Conservation (phyloP, 23 tunicate species). For the Styela clava region DNA sequence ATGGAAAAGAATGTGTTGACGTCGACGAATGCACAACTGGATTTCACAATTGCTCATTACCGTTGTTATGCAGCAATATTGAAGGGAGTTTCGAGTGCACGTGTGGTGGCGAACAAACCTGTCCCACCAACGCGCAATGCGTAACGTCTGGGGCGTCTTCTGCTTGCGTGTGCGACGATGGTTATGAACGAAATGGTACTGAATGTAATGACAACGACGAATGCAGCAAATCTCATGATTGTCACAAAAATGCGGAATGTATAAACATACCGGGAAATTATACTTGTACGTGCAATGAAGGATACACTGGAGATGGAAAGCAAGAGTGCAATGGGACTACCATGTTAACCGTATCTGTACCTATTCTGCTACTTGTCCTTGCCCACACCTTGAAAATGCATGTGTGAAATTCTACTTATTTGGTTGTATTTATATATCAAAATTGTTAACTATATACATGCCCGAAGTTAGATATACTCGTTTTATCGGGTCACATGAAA, state of each 20-base stretch:
- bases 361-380: background rate
- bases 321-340: background rate
- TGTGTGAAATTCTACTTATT: too few relatives aligned
- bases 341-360: background rate
- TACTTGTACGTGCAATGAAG: background rate
- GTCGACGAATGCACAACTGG: conserved; percentile 15
- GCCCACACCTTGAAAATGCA: background rate
- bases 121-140: background rate
- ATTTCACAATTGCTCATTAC: conserved; percentile 7
- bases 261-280: background rate
- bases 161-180: background rate
- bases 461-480: too few relatives aligned
- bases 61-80: background rate
- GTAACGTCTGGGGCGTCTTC: background rate
- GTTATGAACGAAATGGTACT: background rate
- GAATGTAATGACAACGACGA: background rate
- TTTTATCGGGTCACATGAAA: too few relatives aligned
- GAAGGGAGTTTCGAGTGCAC: conserved; percentile 6
- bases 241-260: background rate
- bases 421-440: too few relatives aligned
- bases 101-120: background rate
- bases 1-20: conserved; percentile 4
- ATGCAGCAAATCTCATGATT: background rate
- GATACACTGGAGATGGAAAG: background rate
- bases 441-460: too few relatives aligned